phyloP scores from a whole-genome alignment of 1,140 invertebrate genomes.

The Popillia japonica region DNA sequence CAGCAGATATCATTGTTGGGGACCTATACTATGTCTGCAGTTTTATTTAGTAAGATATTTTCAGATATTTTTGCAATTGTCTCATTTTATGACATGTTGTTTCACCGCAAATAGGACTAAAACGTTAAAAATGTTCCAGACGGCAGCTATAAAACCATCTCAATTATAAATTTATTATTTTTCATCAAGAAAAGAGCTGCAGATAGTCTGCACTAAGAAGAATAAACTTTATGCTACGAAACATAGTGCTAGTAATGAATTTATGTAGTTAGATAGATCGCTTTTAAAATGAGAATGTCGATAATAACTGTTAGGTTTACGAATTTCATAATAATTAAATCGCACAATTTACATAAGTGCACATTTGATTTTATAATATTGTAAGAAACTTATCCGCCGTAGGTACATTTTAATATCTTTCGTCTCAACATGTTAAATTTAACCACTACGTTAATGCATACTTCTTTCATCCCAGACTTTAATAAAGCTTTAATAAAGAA shows the following conservation, averaged over 20 bases:
- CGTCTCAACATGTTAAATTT: not conserved
- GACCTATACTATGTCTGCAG: not conserved
- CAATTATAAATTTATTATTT: not conserved
- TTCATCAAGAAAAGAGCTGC: not conserved
- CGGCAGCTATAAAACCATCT: constrained; percentile 3
- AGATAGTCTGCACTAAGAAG: not conserved
- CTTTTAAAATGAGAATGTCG: not conserved
- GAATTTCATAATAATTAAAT: not conserved
- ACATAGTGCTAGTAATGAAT: not conserved
- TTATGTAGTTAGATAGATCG: not conserved
- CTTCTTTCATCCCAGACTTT: not conserved
- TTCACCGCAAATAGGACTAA: not conserved
- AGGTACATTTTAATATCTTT: not conserved
- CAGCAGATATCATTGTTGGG: too few species aligned
- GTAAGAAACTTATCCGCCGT: not conserved
- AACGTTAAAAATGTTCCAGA: not conserved
- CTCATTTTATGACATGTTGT: not conserved
- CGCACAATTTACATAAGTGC: not conserved
- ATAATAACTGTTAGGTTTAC: not conserved
- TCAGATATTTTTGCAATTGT: not conserved
- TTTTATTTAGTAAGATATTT: not conserved
- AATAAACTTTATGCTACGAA: not conserved
- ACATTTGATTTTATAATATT: not conserved
- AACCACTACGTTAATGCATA: not conserved
- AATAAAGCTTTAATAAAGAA: constrained; percentile 19